Percentiles rank a stretch among this genome's conserved stretches.
phyloP scores from a whole-genome alignment of 1,140 invertebrate species.

The Hylyphantes graminicola region DNA sequence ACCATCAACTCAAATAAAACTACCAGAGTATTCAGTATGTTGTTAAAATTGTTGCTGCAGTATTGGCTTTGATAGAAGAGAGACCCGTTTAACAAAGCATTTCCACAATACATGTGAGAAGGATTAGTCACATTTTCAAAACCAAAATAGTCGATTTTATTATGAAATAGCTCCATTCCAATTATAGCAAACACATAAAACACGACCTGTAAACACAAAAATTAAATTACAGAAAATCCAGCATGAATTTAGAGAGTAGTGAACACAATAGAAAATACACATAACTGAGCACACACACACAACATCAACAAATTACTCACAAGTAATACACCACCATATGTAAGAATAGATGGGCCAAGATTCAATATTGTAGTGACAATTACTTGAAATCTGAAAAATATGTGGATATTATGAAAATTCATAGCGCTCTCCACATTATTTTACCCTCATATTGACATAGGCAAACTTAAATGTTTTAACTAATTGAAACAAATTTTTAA shows the following conservation, averaged over 20 bases:
- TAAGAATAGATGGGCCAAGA: conserved; percentile 70
- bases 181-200: conserved; percentile 73
- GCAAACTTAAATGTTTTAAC: no score
- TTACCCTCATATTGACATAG: no score
- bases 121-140: conserved; percentile 62
- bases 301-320: conserved; percentile 65
- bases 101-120: conserved; percentile 68
- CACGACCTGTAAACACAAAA: conserved; percentile 69
- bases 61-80: conserved; percentile 68
- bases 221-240: conserved; percentile 1
- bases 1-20: conserved; percentile 72
- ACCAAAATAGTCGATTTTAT: conserved; percentile 66
- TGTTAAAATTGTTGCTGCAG: conserved; percentile 73
- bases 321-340: conserved; percentile 71
- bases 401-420: neutral
- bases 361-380: conserved; percentile 70
- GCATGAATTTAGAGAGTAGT: neutral
- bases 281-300: no score
- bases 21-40: conserved; percentile 69
- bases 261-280: no score
- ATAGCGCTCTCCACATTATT: neutral
- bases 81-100: conserved; percentile 67
- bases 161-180: conserved; percentile 71
- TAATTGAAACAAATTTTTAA: no score
- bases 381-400: conserved; percentile 68